Evolutionary conservation across 1,140 invertebrate species (phyloP).

Genomic region (Linepithema humile): DNA sequence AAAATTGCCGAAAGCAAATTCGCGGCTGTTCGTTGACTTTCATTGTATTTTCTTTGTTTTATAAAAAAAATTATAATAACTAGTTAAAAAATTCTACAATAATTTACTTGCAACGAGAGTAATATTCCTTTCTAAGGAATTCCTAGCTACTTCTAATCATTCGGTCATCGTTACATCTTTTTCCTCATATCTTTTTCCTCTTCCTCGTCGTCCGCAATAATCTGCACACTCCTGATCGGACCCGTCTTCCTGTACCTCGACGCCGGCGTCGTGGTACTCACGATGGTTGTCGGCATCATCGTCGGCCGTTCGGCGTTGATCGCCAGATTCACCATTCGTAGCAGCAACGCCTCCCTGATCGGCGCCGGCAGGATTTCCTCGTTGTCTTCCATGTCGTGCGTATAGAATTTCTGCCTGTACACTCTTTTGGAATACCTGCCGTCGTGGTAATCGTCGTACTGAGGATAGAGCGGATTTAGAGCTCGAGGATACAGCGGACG

Average conservation of each 20-base stretch:
- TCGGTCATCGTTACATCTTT: slow-evolving; percentile 73
- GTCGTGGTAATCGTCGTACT: slow-evolving; percentile 85
- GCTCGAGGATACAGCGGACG: slow-evolving; percentile 69
- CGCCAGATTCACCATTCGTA: slow-evolving; percentile 89
- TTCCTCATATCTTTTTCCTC: slow-evolving; percentile 78
- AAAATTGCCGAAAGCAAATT: slow-evolving; percentile 2
- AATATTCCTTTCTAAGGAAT: background rate
- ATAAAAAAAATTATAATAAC: slow-evolving; percentile 1
- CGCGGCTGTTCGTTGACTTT: background rate
- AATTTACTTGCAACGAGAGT: slow-evolving; percentile 9
- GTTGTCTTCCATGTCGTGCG: slow-evolving; percentile 77
- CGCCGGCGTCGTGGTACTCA: slow-evolving; percentile 71
- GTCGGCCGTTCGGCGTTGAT: slow-evolving; percentile 87
- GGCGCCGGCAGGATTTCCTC: slow-evolving; percentile 88
- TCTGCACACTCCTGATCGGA: slow-evolving; percentile 80
- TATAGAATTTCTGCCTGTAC: slow-evolving; percentile 81
- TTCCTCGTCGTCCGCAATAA: slow-evolving; percentile 76
- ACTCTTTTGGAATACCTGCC: slow-evolving; percentile 78
- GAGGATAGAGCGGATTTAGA: slow-evolving; percentile 78
- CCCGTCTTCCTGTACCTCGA: slow-evolving; percentile 79
- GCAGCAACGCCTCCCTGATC: slow-evolving; percentile 87
- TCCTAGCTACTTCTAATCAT: slow-evolving; percentile 10
- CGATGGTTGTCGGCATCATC: slow-evolving; percentile 68
- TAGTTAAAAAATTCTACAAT: slow-evolving; percentile 37
- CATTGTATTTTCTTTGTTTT: background rate